Evolutionary conservation across 2,113 vertebrate species (phyloP), one percentile per base, ranked within the genome.

Genomic region (Mohoua ochrocephala): DNA sequence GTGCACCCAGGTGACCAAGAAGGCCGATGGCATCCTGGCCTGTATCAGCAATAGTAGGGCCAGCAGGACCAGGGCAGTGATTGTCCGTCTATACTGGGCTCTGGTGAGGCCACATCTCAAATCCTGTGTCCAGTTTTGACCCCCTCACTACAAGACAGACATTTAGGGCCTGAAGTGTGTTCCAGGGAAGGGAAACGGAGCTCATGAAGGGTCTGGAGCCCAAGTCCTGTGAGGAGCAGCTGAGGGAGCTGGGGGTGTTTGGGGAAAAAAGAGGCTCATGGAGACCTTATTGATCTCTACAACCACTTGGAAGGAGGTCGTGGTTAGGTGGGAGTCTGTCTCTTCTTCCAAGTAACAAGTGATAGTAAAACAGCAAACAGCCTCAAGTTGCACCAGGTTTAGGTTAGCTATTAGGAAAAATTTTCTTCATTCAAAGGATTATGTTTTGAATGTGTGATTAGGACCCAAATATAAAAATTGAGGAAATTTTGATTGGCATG

Each of bases 91-190:
- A 1, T 28, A 17, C 18, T 44, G 5, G 5, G 11, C 14, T 8
- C 21, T 42, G 47, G 3, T 35, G 47, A 42, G 30, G 30, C 9
- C 26, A 7, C 41, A 31, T 2, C 17, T 49, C 19, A 31, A 17
- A 22, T 63, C 26, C 35, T 49, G 12, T 9, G 17, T 6, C 11
- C 21, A 27, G 21, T 54, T 76, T 18, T 42, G 30, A 15, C 10
- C 6, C 21, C 2, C 26, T 63, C 0, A 0, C 15, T 37, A 7
- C 12, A 35, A 47, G n/a, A 47, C 2, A 16, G 26, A 35, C 4
- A 27, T 31, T 42, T 61, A 31, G n/a, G n/a, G 0, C 1, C 45
- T 68, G 16, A 11, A 76, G 17, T 0, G 1, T 45, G 30, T 49
- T 49, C 17, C 63, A 83, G 41, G 3, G 61, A 54, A 75, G 21